Evolutionary conservation across 2,113 vertebrate species (phyloP).

Genomic region (Gallinago paraguaiae): DNA sequence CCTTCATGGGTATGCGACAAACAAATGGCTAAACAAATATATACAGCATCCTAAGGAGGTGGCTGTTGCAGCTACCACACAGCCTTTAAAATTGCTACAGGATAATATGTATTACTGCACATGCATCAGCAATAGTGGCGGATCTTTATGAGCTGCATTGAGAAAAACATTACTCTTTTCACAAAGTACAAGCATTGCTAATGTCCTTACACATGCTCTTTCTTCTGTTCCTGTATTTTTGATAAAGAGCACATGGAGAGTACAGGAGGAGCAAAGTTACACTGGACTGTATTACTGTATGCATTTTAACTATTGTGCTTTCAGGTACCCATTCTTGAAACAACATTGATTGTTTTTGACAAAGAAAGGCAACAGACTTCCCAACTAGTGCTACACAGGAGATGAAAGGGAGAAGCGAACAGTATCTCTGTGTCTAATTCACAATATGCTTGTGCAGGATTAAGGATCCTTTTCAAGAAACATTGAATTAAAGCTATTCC

Average conservation of each 20-base stretch:
- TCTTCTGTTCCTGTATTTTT: not conserved
- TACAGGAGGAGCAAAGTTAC: not conserved
- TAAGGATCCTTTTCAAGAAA: not conserved
- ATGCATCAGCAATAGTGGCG: not conserved
- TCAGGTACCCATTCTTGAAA: not conserved
- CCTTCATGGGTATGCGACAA: not conserved
- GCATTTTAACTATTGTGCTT: not conserved
- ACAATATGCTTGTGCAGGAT: not conserved
- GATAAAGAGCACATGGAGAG: not conserved
- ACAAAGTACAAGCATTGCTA: not conserved
- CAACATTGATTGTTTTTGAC: not conserved
- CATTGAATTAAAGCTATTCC: not conserved
- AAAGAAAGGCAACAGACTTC: not conserved
- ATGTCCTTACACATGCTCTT: not conserved
- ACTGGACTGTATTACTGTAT: accelerated
- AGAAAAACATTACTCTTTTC: not conserved
- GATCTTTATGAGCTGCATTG: not conserved
- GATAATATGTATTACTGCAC: not conserved
- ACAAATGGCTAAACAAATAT: not conserved
- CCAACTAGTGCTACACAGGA: not conserved
- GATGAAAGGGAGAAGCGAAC: not conserved
- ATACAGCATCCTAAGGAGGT: not conserved
- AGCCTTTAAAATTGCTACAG: not conserved
- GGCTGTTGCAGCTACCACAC: not conserved
- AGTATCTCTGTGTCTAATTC: not conserved